phyloP scores from a whole-genome alignment of 2,888 invertebrate species.

The Megastigmus dorsalis region DNA sequence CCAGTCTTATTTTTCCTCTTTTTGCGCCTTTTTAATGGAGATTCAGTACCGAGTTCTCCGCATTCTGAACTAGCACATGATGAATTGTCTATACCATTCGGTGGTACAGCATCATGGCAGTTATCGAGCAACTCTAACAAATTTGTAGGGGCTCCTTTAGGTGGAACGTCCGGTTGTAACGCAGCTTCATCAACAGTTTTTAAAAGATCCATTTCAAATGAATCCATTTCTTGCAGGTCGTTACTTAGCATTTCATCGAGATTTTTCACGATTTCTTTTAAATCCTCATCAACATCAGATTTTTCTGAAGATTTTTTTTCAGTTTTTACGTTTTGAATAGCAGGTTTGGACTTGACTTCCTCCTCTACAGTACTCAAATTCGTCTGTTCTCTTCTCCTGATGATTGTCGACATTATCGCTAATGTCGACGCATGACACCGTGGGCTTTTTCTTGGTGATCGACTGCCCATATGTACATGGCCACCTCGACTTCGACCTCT shows the following conservation, averaged over 20 bases:
- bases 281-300: slow-evolving; percentile 67
- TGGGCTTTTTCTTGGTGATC: slow-evolving; percentile 87
- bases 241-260: slow-evolving; percentile 75
- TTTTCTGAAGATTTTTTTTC: slow-evolving; percentile 59
- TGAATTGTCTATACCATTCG: slow-evolving; percentile 68
- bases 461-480: slow-evolving; percentile 66
- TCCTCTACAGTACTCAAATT: slow-evolving; percentile 59
- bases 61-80: slow-evolving; percentile 72
- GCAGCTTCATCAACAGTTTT: slow-evolving; percentile 54
- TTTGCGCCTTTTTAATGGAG: slow-evolving; percentile 76
- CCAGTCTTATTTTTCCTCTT: slow-evolving; percentile 85
- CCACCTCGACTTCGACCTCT: slow-evolving; percentile 56
- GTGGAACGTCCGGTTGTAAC: slow-evolving; percentile 47
- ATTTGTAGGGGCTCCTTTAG: slow-evolving; percentile 68
- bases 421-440: slow-evolving; percentile 91
- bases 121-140: slow-evolving; percentile 70
- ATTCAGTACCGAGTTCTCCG: slow-evolving; percentile 66
- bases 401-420: slow-evolving; percentile 81
- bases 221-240: slow-evolving; percentile 75
- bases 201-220: slow-evolving; percentile 70
- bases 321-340: slow-evolving; percentile 27
- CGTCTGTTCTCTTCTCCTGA: slow-evolving; percentile 66
- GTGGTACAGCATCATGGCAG: slow-evolving; percentile 64
- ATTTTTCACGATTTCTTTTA: slow-evolving; percentile 71
- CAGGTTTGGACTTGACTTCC: slow-evolving; percentile 51